These are phyloP conservation scores for Brachionus plicatilis DNA, from an alignment of 1,140 invertebrate genomes.

Conservation along the genomic window DNA sequence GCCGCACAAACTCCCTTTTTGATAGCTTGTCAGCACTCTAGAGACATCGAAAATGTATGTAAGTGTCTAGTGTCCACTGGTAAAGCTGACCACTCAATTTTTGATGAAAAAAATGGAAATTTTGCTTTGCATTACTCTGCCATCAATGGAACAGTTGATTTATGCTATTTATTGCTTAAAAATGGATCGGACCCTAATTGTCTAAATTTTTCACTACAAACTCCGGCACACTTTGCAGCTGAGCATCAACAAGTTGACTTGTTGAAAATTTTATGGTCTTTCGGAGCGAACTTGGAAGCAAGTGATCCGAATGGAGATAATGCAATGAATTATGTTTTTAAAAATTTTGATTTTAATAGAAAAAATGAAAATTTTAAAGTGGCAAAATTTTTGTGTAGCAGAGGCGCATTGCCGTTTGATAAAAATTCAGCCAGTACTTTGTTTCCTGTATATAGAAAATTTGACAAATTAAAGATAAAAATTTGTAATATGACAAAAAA, in stretches of 20 bases:
- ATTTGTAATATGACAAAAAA: background rate
- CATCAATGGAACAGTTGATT: background rate
- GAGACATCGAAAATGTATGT: background rate
- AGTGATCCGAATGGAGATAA: background rate
- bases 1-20: background rate
- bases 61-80: background rate
- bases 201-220: background rate
- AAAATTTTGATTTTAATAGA: background rate
- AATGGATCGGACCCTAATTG: background rate
- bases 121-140: background rate
- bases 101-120: background rate
- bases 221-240: slow-evolving; percentile 10
- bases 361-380: background rate
- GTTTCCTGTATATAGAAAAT: background rate
- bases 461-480: background rate
- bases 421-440: background rate
- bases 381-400: background rate
- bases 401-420: background rate
- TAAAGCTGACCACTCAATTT: background rate
- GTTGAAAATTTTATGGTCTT: background rate
- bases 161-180: background rate
- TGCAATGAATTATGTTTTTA: background rate
- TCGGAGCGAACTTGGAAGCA: background rate
- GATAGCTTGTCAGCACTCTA: background rate
- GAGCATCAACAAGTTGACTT: background rate